Evolutionary conservation across 2,797 vertebrate species (phyloP), one percentile per base, ranked within the genome.

Genomic region (Anabacerthia variegaticeps): DNA sequence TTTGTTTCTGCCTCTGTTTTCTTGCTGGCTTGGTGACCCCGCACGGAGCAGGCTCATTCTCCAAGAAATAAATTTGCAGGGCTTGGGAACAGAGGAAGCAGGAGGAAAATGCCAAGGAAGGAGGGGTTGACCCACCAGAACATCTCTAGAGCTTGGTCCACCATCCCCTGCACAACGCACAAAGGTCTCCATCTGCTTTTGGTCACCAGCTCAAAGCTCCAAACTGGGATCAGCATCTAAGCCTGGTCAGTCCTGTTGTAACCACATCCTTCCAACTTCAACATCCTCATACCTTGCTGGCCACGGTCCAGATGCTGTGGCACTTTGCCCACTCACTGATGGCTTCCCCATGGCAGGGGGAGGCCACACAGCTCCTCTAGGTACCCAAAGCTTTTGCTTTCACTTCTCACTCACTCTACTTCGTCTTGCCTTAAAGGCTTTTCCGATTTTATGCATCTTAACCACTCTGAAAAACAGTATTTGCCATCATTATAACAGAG

Each of bases 381-480:
- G 18, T 2, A 51, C 9, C 15, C 36, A 71, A 46, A 68, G 52
- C 56, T 85, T 85, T 85, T 55, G 67, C 74, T 82, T 92, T 62
- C 51, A 14, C 58, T 95, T 69, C 27, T 79, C 54, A 61, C 32
- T 78, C n/a, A 1, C 34, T 91, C 62, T 26, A 44, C 62, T 82
- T 63, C 9, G 20, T 44, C 63, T 74, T 66, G 65, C 74, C 72
- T 92, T 84, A 77, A 79, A 96, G 80, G 88, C 77, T 91, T 89
- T 5, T 68, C 52, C 74, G 72, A 95, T 93, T 96, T 96, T 87
- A 96, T 95, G 94, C 85, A 93, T 77, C 94, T 91, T 93, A 97
- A 94, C 56, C 77, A 72, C 80, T 93, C 41, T 49, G 89, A 88
- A 88, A 95, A 84, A 46, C 77, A 48, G 84, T 89, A 89, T 95